These are phyloP conservation scores for Tachyglossus aculeatus DNA, from an alignment of 2,797 vertebrate genomes.

Conservation along the genomic window DNA sequence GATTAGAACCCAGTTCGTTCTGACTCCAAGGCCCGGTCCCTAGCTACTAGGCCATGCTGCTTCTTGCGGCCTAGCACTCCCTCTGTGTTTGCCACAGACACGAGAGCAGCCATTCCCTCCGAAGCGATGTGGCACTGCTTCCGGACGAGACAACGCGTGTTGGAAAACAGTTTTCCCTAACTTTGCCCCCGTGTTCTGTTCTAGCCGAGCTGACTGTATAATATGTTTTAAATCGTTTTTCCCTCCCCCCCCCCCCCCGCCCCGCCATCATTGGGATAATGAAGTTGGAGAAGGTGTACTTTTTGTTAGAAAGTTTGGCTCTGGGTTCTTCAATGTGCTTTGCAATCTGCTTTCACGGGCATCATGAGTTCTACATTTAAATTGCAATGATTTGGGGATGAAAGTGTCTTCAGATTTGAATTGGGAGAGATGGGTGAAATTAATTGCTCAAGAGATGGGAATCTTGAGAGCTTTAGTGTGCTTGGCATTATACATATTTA, in stretches of 20 bases:
- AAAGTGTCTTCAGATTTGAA: constrained; percentile 15
- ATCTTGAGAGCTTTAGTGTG: constrained; percentile 31
- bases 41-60: too few relatives aligned
- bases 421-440: constrained; percentile 34
- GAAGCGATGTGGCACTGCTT: too few relatives aligned
- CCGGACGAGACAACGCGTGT: too few relatives aligned
- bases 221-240: background rate
- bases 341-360: constrained; percentile 12
- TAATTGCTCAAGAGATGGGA: constrained; percentile 16
- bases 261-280: background rate
- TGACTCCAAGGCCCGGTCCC: too few relatives aligned
- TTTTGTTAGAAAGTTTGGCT: constrained; percentile 5
- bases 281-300: background rate
- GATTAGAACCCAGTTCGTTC: too few relatives aligned
- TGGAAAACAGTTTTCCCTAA: too few relatives aligned
- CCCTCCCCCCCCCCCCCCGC: constrained; percentile 10
- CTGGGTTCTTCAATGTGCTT: background rate
- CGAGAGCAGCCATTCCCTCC: too few relatives aligned
- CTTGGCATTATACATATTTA: constrained; percentile 11
- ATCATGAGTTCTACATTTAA: constrained; percentile 6
- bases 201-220: background rate
- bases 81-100: too few relatives aligned
- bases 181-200: background rate
- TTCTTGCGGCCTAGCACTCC: too few relatives aligned
- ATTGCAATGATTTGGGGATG: constrained; percentile 11